Evolutionary conservation across 2,113 vertebrate species (phyloP).

Genomic region (Hiodon tergisus): DNA sequence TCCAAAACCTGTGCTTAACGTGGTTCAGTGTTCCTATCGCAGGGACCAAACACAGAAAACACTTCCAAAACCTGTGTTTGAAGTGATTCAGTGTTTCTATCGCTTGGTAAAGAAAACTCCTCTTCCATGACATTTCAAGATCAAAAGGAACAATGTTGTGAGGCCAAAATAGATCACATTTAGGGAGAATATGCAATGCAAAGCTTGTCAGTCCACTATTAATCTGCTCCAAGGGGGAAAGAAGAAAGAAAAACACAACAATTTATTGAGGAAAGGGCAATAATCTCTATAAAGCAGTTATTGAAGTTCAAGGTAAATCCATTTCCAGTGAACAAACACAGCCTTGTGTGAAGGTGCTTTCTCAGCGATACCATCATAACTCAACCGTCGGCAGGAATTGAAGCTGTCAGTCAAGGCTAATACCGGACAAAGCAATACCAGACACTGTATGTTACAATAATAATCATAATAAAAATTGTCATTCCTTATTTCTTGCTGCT

Average conservation of each 20-base stretch:
- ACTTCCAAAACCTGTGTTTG: background rate
- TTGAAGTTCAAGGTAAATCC: constrained; percentile 1
- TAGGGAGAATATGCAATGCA: constrained; percentile 5
- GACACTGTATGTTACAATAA: no score
- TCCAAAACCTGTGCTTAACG: background rate
- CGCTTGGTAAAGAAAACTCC: background rate
- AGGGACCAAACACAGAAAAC: background rate
- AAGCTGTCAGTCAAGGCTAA: background rate
- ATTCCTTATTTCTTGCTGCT: no score
- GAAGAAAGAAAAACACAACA: constrained; percentile 5
- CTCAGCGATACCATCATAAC: background rate
- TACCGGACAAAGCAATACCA: no score
- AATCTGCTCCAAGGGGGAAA: constrained; percentile 6
- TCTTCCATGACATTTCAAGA: constrained; percentile 17
- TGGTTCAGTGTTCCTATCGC: no score
- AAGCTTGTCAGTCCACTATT: background rate
- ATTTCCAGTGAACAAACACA: background rate
- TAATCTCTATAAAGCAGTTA: background rate
- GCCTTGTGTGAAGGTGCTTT: background rate
- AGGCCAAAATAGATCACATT: constrained; percentile 1
- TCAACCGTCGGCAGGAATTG: background rate
- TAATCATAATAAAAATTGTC: no score
- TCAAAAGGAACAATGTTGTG: constrained; percentile 12
- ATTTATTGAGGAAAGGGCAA: background rate
- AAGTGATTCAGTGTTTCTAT: no score